Evolutionary conservation across 2,113 vertebrate species (phyloP), one percentile per base, ranked within the genome.

Genomic region (Rhea americana): DNA sequence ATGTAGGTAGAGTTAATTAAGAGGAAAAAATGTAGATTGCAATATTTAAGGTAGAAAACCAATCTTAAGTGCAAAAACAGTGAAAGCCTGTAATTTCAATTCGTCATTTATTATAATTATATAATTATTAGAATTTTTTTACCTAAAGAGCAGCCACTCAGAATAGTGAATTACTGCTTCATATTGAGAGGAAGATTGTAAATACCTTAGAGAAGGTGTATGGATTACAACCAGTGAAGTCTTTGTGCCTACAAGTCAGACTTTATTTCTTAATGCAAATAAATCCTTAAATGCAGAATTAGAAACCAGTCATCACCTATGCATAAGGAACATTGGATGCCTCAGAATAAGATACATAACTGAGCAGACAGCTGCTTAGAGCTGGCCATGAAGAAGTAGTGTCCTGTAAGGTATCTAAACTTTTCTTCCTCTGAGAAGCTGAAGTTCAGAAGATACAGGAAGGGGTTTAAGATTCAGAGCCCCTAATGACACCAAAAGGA

Each of bases 151-250:
- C 56, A 91, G 18, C 65, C 66, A 66, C 55, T 94, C 43, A 45
- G 85, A 93, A 78, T 91, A 65, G 75, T 81, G 90, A 93, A 73
- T 77, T 59, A 77, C 82, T 85, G 88, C 87, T 80, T 91, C 30
- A 89, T 63, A 71, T 85, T 82, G 90, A 91, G 41, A 84, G 35
- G 67, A 90, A 82, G 78, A 63, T 32, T 84, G 53, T 94, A 84
- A 95, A 88, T 91, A 75, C 28, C 51, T 85, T 51, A 19, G 82
- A 62, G 65, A 80, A 59, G 77, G 37, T 77, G 79, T 79, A 35
- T 30, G 59, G 55, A 47, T 92, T 92, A n/a, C 68, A 83, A 47
- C 28, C 35, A 25, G n/a, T 58, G 39, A 90, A 59, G 32, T 14
- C 91, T 63, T 76, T 73, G 25, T 59, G 39, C 25, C 26, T 82